A percentile compares a stretch with the other conserved stretches of the same genome.
phyloP scores from a whole-genome alignment of 2,888 invertebrate species.

The Lysandra bellargus region DNA sequence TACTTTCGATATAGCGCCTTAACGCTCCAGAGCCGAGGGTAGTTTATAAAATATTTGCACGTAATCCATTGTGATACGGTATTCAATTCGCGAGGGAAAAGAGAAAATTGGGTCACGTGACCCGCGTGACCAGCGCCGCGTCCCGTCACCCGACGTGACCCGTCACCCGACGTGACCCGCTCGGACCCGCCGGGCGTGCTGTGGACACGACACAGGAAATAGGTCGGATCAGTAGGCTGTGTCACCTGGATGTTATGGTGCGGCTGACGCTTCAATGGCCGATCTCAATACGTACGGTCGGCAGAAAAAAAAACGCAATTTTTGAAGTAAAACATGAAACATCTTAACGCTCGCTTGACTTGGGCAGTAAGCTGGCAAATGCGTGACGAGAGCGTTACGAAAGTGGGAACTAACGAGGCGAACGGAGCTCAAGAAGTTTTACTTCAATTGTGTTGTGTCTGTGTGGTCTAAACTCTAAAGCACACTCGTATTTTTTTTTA shows the following conservation, averaged over 20 bases:
- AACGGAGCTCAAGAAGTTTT: no score
- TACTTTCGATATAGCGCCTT: no score
- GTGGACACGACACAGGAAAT: constrained; percentile 33
- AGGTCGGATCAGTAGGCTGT: constrained; percentile 38
- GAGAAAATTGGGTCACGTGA: neutral
- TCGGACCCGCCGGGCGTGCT: neutral
- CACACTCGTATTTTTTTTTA: no score
- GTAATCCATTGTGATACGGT: neutral
- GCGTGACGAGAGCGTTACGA: no score
- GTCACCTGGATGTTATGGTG: constrained; percentile 37
- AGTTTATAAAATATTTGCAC: neutral
- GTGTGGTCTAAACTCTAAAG: no score
- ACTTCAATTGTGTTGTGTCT: no score
- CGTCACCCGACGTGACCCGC: neutral
- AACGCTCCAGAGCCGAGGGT: neutral
- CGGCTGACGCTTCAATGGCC: constrained; percentile 26
- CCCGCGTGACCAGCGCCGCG: neutral
- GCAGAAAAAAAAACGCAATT: neutral
- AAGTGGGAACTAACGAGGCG: no score
- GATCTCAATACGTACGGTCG: constrained; percentile 8
- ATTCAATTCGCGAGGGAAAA: neutral
- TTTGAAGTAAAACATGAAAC: no score
- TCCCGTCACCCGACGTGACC: neutral
- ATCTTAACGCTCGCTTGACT: no score
- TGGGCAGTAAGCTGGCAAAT: no score